phyloP scores from a whole-genome alignment of 2,888 invertebrate genomes.

The Amorpha juglandis region DNA sequence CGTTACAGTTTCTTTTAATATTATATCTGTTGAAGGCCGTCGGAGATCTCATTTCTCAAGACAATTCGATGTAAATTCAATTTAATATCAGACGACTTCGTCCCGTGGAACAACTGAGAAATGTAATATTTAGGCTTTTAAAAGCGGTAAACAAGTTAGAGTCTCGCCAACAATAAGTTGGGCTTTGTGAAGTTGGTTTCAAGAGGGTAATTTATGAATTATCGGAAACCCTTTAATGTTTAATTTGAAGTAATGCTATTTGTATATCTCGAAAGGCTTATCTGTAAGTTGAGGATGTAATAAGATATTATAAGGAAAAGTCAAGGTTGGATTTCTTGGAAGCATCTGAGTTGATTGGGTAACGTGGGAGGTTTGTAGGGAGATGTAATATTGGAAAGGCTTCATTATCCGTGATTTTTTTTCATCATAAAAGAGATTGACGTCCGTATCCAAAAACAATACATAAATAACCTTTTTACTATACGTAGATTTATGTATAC shows the following conservation, averaged over 20 bases:
- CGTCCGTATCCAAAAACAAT: no score
- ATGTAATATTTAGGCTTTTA: slow-evolving; percentile 47
- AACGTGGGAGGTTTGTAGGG: background rate
- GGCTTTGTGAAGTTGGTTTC: slow-evolving; percentile 16
- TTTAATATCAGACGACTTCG: slow-evolving; percentile 55
- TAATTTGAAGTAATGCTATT: slow-evolving; percentile 3
- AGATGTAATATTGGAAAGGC: background rate
- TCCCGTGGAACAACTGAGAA: slow-evolving; percentile 48
- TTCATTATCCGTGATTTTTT: background rate
- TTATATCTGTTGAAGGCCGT: slow-evolving; percentile 57
- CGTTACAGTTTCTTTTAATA: slow-evolving; percentile 73
- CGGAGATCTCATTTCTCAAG: slow-evolving; percentile 55
- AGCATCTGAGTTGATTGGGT: background rate
- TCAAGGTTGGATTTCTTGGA: background rate
- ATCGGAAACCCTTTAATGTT: slow-evolving; percentile 12
- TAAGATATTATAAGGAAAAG: background rate
- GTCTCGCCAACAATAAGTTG: slow-evolving; percentile 30
- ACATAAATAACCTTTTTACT: no score
- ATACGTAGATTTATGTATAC: no score
- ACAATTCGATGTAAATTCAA: slow-evolving; percentile 64
- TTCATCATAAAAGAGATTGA: no score
- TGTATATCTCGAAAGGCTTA: background rate
- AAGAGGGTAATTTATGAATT: background rate
- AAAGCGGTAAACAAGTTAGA: slow-evolving; percentile 53
- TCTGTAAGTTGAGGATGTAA: background rate